Conservation (phyloP, 1,140 invertebrate genomes). For the Uloborus diversus region DNA sequence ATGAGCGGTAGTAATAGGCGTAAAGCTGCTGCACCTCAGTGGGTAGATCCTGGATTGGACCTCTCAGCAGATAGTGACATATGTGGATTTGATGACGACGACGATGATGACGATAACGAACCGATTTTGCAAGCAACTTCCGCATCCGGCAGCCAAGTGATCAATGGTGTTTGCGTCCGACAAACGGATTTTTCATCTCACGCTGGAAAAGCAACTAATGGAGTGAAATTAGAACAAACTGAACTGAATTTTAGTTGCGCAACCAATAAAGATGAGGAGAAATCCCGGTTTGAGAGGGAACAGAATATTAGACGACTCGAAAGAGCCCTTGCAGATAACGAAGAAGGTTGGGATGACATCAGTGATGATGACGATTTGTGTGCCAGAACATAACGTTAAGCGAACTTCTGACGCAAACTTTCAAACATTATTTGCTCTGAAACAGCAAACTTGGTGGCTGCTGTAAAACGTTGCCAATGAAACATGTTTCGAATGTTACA, state of each 20-base stretch:
- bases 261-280: slow-evolving; percentile 51
- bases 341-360: slow-evolving; percentile 58
- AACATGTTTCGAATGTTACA: not conserved
- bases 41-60: slow-evolving; percentile 94
- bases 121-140: slow-evolving; percentile 68
- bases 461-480: not conserved
- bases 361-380: slow-evolving; percentile 48
- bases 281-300: slow-evolving; percentile 37
- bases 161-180: slow-evolving; percentile 92
- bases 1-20: slow-evolving; percentile 70
- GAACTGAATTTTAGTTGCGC: slow-evolving; percentile 31
- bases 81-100: slow-evolving; percentile 57
- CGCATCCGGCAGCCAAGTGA: slow-evolving; percentile 69
- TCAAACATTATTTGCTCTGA: not conserved
- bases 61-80: slow-evolving; percentile 65
- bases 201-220: slow-evolving; percentile 52
- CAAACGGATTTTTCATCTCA: slow-evolving; percentile 65
- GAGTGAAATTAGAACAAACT: slow-evolving; percentile 54
- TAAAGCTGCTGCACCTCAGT: slow-evolving; percentile 94
- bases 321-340: slow-evolving; percentile 56
- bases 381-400: not conserved
- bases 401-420: not conserved
- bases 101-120: slow-evolving; percentile 68
- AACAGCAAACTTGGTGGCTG: not conserved
- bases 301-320: slow-evolving; percentile 58